These are phyloP conservation scores for Geodia barretti DNA, from an alignment of 37 sponge, comb jelly and placozoan species.

Conservation along the genomic window DNA sequence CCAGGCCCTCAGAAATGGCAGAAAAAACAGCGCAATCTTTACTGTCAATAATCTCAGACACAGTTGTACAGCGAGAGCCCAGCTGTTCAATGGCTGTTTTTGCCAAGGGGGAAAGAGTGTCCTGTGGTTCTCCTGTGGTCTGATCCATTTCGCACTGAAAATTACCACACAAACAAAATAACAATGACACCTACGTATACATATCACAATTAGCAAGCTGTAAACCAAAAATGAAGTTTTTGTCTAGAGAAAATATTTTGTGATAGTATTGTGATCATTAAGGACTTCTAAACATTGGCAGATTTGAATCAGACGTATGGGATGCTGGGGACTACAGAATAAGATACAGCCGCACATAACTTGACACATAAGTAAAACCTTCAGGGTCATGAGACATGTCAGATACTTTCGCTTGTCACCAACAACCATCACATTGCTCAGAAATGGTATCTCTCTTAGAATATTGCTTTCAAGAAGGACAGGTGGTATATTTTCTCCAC, in stretches of 20 bases:
- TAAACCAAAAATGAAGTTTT: no score
- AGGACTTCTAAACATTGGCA: no score
- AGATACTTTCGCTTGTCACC: constrained; percentile 83
- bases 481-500: constrained; percentile 90
- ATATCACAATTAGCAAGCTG: no score
- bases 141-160: constrained; percentile 78
- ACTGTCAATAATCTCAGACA: constrained; percentile 74
- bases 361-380: constrained; percentile 58
- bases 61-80: constrained; percentile 60
- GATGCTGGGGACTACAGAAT: not conserved
- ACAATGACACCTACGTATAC: not conserved
- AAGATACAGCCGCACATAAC: not conserved
- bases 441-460: constrained; percentile 77
- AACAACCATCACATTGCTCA: constrained; percentile 87
- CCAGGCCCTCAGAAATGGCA: constrained; percentile 79
- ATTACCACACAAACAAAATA: no score
- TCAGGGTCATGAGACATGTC: constrained; percentile 74
- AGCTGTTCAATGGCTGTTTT: constrained; percentile 16
- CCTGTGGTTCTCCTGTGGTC: constrained; percentile 71
- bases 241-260: no score
- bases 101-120: constrained; percentile 55
- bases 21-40: constrained; percentile 62
- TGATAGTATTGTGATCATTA: no score
- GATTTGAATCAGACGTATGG: no score
- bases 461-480: constrained; percentile 77